phyloP scores from a whole-genome alignment of 1,140 invertebrate genomes.

The Drosophila ambigua region DNA sequence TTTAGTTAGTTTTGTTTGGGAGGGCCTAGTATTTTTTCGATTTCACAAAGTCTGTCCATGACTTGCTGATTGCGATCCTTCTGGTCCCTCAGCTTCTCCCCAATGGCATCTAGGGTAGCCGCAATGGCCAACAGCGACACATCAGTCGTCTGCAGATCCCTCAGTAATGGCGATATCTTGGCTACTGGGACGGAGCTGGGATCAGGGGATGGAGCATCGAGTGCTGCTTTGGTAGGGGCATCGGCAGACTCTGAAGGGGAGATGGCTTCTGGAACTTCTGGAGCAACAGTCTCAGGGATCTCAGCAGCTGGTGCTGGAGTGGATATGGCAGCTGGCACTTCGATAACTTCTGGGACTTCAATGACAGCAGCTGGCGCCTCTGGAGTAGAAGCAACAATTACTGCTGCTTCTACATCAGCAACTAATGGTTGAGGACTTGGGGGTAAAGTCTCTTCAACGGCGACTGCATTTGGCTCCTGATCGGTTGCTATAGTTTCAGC shows the following conservation, averaged over 20 bases:
- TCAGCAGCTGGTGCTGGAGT: not conserved
- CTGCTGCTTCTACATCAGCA: not conserved
- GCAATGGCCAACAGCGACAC: constrained; percentile 59
- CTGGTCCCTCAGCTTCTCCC: constrained; percentile 59
- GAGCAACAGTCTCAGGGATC: not conserved
- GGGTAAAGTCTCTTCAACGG: not conserved
- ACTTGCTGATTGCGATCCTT: constrained; percentile 60
- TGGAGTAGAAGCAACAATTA: not conserved
- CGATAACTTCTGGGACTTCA: too few species aligned
- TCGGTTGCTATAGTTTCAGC: not conserved
- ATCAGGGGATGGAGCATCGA: constrained; percentile 14
- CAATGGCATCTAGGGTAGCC: constrained; percentile 61
- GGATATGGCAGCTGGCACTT: not conserved
- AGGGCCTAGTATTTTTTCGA: constrained; percentile 62
- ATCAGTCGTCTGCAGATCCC: constrained; percentile 60
- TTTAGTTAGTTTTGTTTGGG: constrained; percentile 27
- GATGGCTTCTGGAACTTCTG: not conserved
- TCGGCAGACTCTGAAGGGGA: not conserved
- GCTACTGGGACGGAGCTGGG: constrained; percentile 43
- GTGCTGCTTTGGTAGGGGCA: not conserved
- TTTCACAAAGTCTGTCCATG: constrained; percentile 65
- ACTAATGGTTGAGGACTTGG: not conserved
- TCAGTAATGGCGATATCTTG: constrained; percentile 55
- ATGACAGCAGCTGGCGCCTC: not conserved
- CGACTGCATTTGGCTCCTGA: not conserved